Conservation (phyloP, 1,140 invertebrate genomes). For the Telenomus remus region DNA sequence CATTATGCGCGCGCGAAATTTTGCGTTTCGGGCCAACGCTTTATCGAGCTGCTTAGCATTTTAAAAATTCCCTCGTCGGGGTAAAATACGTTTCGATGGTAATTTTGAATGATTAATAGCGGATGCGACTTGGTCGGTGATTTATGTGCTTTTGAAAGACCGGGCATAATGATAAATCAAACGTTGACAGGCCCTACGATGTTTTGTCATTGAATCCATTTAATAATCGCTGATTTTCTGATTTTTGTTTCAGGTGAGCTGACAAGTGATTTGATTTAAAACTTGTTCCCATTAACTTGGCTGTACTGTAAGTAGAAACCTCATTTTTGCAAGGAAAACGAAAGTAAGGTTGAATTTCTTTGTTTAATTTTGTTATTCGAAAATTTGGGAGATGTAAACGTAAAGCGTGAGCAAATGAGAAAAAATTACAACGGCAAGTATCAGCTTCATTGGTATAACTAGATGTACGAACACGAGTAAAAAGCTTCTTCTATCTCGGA, state of each 20-base stretch:
- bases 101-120: conserved; percentile 5
- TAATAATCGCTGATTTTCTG: not conserved
- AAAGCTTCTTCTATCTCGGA: not conserved
- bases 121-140: not conserved
- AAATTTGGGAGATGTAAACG: too few relatives aligned
- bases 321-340: too few relatives aligned
- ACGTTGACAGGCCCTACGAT: not conserved
- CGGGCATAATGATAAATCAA: conserved; percentile 7
- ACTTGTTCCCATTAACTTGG: not conserved
- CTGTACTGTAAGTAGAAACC: conserved; percentile 14
- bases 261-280: not conserved
- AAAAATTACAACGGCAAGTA: too few relatives aligned
- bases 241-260: conserved; percentile 30
- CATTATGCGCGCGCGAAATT: too few relatives aligned
- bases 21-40: not conserved
- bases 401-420: not conserved
- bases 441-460: too few relatives aligned
- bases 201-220: not conserved
- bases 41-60: conserved; percentile 6
- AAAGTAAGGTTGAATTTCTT: too few relatives aligned
- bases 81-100: not conserved
- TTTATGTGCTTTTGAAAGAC: too few relatives aligned
- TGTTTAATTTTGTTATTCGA: too few relatives aligned
- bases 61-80: not conserved
- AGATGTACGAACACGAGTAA: not conserved